Evolutionary conservation across 2,797 vertebrate species (phyloP).

Genomic region (Onychomys arenicola): DNA sequence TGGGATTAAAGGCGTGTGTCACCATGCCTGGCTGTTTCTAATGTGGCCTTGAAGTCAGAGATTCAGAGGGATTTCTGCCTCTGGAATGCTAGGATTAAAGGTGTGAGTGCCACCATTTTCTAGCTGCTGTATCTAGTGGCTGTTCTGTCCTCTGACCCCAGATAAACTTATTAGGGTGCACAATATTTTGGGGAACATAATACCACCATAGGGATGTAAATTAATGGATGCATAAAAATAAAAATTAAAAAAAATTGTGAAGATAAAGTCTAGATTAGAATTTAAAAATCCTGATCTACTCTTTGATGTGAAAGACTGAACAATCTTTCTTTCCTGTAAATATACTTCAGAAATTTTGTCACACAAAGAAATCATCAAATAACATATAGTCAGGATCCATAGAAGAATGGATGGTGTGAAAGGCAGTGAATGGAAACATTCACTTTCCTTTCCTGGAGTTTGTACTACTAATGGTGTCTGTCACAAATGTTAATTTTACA

Average conservation of each 20-base stretch:
- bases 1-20: no score
- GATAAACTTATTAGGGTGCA: no score
- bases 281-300: background rate
- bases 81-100: no score
- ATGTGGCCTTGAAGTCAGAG: no score
- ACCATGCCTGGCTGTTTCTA: no score
- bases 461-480: background rate
- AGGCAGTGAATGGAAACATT: background rate
- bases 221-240: background rate
- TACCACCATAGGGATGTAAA: background rate
- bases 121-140: no score
- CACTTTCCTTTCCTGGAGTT: background rate
- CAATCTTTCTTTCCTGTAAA: background rate
- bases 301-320: background rate
- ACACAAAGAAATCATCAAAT: background rate
- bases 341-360: background rate
- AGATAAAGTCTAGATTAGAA: background rate
- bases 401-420: background rate
- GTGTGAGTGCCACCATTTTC: no score
- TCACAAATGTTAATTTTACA: background rate
- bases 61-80: no score
- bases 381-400: background rate
- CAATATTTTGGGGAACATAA: no score
- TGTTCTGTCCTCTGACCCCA: no score
- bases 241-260: background rate